Base-by-base conservation (phyloP, 2,888 invertebrate genomes). In the Sycophila texana region DNA sequence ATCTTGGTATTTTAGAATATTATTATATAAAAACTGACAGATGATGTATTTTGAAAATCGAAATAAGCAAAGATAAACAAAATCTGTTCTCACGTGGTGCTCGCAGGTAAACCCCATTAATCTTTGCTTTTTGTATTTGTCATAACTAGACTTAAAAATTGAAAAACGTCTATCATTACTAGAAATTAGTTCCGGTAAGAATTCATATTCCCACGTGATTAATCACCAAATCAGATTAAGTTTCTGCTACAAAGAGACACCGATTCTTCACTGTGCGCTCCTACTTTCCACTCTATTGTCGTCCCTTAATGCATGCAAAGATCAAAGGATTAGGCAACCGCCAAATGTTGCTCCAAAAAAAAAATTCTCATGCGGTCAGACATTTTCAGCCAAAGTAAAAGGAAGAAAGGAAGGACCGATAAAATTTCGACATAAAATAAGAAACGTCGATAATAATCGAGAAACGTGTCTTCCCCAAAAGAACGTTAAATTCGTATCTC, bases 191-290 rank as follows among this genome's bases (percentile, higher is more conserved):
- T 74, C 63, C 66, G 47, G 30, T n/a, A 16, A 39, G 22, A 26
- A 74, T 65, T 74, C 70, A 65, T 63, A 74, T 58, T 65, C 51
- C 51, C 18, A 51, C 60, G 30, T 58, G 75, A 79, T 75, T 74
- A 75, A 75, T 75, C 61, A 55, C 57, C 61, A 22, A n/a, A 78
- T 65, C 78, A 68, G 57, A 78, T 74, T 61, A 73, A 67, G n/a
- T 47, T 18, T 3, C 30, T 30, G 12, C 12, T 49, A 60, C 74
- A 53, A 74, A 49, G 74, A 14, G 49, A 60, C 58, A 30, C 14
- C 61, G 16, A 47, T 22, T 49, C 49, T 66, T 14, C 61, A 14
- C 16, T 61, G 39, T 67, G 10, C 66, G 55, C 58, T 55, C 57
- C 67, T 26, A 4, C 67, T 58, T 22, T 65, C n/a, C 14, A n/a